These are phyloP conservation scores for Corydoras maculifer DNA, from an alignment of 2,113 vertebrate species.

Conservation along the genomic window DNA sequence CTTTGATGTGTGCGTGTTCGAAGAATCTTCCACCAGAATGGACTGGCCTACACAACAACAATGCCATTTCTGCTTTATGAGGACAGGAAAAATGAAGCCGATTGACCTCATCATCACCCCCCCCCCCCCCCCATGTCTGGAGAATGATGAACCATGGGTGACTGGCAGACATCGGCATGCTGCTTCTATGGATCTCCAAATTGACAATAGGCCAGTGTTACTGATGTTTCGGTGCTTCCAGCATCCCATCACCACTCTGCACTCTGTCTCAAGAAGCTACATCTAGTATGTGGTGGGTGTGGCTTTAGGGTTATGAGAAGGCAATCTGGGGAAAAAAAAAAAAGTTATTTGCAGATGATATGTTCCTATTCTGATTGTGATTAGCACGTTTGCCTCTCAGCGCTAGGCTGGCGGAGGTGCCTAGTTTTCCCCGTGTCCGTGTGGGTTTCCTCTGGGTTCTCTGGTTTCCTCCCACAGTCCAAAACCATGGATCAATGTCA, in stretches of 20 bases:
- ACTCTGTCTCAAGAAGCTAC: neutral
- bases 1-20: slow-evolving; percentile 6
- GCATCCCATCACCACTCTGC: neutral
- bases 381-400: no score
- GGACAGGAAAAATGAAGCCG: neutral
- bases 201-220: slow-evolving; percentile 19
- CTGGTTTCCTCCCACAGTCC: no score
- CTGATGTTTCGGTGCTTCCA: neutral
- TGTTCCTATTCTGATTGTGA: no score
- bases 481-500: no score
- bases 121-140: no score
- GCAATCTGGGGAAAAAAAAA: no score
- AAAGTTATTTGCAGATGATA: no score
- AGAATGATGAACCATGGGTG: neutral
- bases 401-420: no score
- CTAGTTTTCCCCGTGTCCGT: no score
- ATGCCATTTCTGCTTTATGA: neutral
- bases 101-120: neutral
- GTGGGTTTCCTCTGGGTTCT: no score
- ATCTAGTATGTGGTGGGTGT: neutral
- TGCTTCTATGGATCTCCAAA: neutral
- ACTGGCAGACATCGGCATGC: slow-evolving; percentile 11
- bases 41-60: slow-evolving; percentile 1
- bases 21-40: neutral
- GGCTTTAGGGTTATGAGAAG: no score